Base-by-base conservation (phyloP, 2,797 vertebrate species). In the Myiothlypis chrysogaster region DNA sequence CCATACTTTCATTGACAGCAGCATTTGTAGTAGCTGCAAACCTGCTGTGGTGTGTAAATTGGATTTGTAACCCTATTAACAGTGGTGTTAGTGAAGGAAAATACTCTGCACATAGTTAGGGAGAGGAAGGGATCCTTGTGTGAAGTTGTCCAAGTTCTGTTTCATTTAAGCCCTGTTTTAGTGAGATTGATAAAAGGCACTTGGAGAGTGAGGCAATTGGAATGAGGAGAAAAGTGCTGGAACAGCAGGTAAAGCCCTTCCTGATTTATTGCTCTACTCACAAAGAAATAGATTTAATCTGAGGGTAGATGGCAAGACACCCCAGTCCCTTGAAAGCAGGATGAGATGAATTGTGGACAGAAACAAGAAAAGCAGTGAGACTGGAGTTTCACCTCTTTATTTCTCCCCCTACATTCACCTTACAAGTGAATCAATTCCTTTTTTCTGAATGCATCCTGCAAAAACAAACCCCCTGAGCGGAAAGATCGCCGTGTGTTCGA, bases 201-300 rank as follows among this genome's bases (percentile, higher is more conserved):
- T 7, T 8, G 56, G 65, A 75, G 24, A 22, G 27, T 9, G 55
- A 80, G 49, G 24, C 24, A 28, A 24, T 37, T 9, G 34, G 77
- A 32, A 46, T 18, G 44, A 53, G 39, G 65, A 64, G 68, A 53
- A 79, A 76, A 66, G 27, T 14, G 46, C 50, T 44, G 66, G 23
- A 53, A 53, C 69, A 57, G 47, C 23, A 82, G 61, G 35, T 39
- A 19, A 73, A 76, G 19, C n/a, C 39, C 15, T 1, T 25, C 65
- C 66, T 61, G 73, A 84, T 91, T 95, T 88, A 83, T 75, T 64
- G 27, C 30, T 19, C 78, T 79, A 37, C 66, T 53, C 24, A 23
- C 43, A 27, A 75, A 75, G 69, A 28, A 70, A 61, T 68, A 61
- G 50, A 35, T 77, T 94, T 88, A 37, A 76, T 91, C 57, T 75